phyloP scores from a whole-genome alignment of 2,113 vertebrate genomes.

The Eptatretus burgeri region DNA sequence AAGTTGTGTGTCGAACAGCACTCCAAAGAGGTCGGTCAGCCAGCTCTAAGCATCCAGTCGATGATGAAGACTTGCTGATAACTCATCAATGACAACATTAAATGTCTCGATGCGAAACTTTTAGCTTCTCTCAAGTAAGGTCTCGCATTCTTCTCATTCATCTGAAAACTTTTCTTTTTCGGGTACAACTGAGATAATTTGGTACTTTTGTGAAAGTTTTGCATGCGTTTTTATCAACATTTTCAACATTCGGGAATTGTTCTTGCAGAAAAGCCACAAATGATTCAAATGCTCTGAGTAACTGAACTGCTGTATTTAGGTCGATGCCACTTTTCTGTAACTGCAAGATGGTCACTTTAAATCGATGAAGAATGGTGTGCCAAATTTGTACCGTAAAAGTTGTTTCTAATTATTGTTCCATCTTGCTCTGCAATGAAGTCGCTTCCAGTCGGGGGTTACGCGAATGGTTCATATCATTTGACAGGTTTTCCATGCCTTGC shows the following conservation, averaged over 20 bases:
- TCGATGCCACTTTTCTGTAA: not conserved
- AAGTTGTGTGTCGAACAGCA: too few relatives aligned
- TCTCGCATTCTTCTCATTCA: too few relatives aligned
- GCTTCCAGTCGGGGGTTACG: not conserved
- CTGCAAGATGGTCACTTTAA: not conserved
- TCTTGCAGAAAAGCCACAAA: not conserved
- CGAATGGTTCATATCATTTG: constrained; percentile 5
- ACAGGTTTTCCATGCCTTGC: not conserved
- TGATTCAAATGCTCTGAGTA: not conserved
- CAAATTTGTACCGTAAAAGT: too few relatives aligned
- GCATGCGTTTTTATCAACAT: not conserved
- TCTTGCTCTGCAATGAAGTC: not conserved
- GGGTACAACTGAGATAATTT: not conserved
- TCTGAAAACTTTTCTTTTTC: not conserved
- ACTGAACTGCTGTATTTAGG: not conserved
- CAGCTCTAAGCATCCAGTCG: not conserved
- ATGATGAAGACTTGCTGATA: not conserved
- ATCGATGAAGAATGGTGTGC: not conserved
- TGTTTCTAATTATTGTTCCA: not conserved
- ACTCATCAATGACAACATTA: not conserved
- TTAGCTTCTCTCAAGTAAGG: too few relatives aligned
- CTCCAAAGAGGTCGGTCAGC: not conserved
- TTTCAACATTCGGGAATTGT: not conserved
- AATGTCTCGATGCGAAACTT: not conserved
- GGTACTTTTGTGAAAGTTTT: not conserved